A percentile compares a stretch with the other conserved stretches of the same genome.
Conservation (phyloP, 2,888 invertebrate species). For the Leucophenga maculata region DNA sequence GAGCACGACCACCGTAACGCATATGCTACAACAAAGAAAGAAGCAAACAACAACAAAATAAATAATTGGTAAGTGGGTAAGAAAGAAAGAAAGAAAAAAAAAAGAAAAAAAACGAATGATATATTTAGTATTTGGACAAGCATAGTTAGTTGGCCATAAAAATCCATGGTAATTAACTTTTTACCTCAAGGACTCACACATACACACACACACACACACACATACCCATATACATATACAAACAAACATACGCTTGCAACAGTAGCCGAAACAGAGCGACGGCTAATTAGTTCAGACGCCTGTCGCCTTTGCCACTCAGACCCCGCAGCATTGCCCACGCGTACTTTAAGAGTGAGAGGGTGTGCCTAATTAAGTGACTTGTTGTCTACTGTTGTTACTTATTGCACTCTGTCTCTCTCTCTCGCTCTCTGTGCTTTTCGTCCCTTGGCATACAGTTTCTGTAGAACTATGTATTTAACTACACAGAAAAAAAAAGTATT, state of each 20-base stretch:
- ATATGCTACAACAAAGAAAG: conserved; percentile 78
- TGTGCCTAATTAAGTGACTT: conserved; percentile 19
- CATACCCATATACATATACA: not conserved
- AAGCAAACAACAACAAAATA: conserved; percentile 11
- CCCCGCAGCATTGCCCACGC: not conserved
- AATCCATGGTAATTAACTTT: conserved; percentile 61
- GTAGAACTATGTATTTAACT: not conserved
- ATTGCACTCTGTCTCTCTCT: not conserved
- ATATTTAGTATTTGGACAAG: too few species aligned
- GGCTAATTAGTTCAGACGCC: conserved; percentile 1
- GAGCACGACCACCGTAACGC: conserved; percentile 94
- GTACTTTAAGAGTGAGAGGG: not conserved
- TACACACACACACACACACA: not conserved
- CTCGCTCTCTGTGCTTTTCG: too few species aligned
- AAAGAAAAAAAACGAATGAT: conserved; percentile 13
- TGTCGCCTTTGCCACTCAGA: not conserved
- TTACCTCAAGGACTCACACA: conserved; percentile 26
- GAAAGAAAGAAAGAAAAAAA: too few species aligned
- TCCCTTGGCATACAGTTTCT: not conserved
- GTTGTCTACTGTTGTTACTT: conserved; percentile 4
- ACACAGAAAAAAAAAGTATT: not conserved
- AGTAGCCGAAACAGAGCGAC: conserved; percentile 9
- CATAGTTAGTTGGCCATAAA: not conserved
- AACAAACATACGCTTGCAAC: too few species aligned
- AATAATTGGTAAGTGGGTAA: not conserved